Evolutionary conservation across 2,888 invertebrate genomes (phyloP).

Genomic region (Mesodorylaimus sp.): DNA sequence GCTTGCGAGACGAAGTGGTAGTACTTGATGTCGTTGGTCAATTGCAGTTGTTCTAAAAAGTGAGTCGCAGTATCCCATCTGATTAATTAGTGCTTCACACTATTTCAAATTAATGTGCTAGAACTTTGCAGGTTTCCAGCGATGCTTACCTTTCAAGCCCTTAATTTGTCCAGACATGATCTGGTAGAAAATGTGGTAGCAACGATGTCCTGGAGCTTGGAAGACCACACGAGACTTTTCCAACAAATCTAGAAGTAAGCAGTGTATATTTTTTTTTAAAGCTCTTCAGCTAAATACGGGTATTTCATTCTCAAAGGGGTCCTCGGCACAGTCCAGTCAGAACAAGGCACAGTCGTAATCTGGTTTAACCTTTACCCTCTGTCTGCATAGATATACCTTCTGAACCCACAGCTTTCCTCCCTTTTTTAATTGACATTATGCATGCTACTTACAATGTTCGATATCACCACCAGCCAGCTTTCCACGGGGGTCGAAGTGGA

Average conservation of each 20-base stretch:
- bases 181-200: constrained; percentile 84
- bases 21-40: constrained; percentile 72
- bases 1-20: constrained; percentile 90
- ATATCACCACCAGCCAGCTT: constrained; percentile 99
- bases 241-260: constrained; percentile 59
- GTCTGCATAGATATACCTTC: too few relatives aligned
- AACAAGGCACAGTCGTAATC: too few relatives aligned
- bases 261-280: not conserved
- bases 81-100: too few relatives aligned
- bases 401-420: too few relatives aligned
- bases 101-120: too few relatives aligned
- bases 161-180: constrained; percentile 8
- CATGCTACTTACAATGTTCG: constrained; percentile 67
- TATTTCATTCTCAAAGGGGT: too few relatives aligned
- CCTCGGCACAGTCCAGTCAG: too few relatives aligned
- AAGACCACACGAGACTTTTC: constrained; percentile 99
- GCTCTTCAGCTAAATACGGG: not conserved
- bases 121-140: too few relatives aligned
- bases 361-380: too few relatives aligned
- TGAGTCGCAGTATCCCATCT: constrained; percentile 97
- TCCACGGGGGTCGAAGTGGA: constrained; percentile 93
- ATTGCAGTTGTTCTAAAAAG: constrained; percentile 37
- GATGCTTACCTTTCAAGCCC: constrained; percentile 4
- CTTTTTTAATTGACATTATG: too few relatives aligned
- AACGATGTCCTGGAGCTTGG: constrained; percentile 89